These are phyloP conservation scores for Orthonyx spaldingii DNA, from an alignment of 2,113 vertebrate genomes.

Conservation along the genomic window DNA sequence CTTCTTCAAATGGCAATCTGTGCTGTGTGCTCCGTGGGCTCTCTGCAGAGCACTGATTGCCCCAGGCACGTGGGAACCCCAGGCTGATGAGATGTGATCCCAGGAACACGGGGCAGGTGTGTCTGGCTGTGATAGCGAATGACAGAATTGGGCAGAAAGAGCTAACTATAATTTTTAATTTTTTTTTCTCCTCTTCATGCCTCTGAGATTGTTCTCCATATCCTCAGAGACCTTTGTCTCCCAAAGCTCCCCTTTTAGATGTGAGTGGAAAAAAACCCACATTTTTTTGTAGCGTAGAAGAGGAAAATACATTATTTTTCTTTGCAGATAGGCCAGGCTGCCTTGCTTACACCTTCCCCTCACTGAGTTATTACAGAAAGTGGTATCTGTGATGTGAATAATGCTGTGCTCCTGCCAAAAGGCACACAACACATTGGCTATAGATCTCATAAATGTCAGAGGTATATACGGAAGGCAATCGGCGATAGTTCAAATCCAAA, in stretches of 20 bases:
- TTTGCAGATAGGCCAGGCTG: not conserved
- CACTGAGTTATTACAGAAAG: constrained; percentile 30
- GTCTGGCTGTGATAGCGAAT: not conserved
- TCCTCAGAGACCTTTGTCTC: not conserved
- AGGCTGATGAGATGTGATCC: not conserved
- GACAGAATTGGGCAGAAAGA: not conserved
- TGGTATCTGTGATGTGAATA: constrained; percentile 36
- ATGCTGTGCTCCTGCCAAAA: constrained; percentile 40
- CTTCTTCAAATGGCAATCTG: not conserved
- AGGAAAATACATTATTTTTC: not conserved
- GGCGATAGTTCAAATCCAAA: not conserved
- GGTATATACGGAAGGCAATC: not conserved
- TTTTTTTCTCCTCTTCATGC: not conserved
- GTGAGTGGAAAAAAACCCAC: not conserved
- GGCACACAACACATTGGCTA: not conserved
- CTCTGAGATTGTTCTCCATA: not conserved
- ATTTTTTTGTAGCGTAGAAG: not conserved
- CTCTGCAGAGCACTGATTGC: not conserved
- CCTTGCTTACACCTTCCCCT: not conserved
- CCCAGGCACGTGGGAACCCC: not conserved
- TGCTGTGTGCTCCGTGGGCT: not conserved
- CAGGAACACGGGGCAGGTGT: not conserved
- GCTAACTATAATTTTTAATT: not conserved
- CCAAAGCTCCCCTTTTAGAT: not conserved
- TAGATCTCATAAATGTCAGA: constrained; percentile 41